phyloP scores from a whole-genome alignment of 2,888 invertebrate species.

The Trachelus tabidus region DNA sequence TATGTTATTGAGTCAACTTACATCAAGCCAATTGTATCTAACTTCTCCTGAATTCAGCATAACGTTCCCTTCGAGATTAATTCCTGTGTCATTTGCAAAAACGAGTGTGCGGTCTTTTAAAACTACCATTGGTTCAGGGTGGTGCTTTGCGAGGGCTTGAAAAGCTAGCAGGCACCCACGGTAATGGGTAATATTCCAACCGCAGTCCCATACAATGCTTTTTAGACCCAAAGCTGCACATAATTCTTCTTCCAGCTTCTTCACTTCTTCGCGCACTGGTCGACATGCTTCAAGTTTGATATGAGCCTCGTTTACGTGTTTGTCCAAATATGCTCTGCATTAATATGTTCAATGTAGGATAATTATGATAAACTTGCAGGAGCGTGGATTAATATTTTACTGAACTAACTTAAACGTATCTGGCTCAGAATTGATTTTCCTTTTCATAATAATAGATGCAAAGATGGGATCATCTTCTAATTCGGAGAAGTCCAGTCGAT shows the following conservation, averaged over 20 bases:
- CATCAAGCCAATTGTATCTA: constrained; percentile 91
- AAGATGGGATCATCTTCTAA: constrained; percentile 69
- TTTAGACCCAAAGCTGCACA: constrained; percentile 70
- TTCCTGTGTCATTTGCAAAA: constrained; percentile 90
- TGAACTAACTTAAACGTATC: constrained; percentile 58
- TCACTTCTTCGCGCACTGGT: constrained; percentile 81
- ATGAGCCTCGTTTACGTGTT: constrained; percentile 77
- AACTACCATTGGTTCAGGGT: constrained; percentile 76
- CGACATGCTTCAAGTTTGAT: constrained; percentile 74
- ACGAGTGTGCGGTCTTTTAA: constrained; percentile 82
- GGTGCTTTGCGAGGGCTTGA: constrained; percentile 79
- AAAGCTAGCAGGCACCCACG: constrained; percentile 91
- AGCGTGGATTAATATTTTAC: background rate
- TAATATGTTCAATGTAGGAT: constrained; percentile 34
- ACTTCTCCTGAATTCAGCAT: constrained; percentile 94
- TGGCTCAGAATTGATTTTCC: constrained; percentile 64
- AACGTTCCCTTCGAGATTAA: constrained; percentile 90
- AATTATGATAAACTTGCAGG: background rate
- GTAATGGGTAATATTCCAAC: constrained; percentile 90
- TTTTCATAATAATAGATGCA: constrained; percentile 67
- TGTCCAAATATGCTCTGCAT: constrained; percentile 78
- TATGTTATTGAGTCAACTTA: constrained; percentile 66
- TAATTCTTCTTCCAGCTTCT: constrained; percentile 73
- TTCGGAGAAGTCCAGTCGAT: constrained; percentile 54
- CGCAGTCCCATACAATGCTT: constrained; percentile 81